phyloP scores from a whole-genome alignment of 2,888 invertebrate species.

The Argyresthia albistria region DNA sequence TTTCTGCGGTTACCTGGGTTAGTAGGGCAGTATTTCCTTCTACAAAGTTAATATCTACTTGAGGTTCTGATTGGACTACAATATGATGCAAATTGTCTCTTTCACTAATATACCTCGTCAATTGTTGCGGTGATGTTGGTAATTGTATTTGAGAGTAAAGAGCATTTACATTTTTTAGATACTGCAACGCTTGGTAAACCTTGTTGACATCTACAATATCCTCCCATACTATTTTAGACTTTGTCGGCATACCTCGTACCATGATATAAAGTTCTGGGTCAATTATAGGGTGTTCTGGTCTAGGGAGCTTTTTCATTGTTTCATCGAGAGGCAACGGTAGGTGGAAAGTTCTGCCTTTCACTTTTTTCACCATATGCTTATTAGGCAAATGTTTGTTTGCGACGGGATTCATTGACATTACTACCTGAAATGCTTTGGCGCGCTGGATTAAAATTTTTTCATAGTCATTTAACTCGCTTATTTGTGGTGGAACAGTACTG shows the following conservation, averaged over 20 bases:
- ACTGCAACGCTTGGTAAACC: constrained; percentile 19
- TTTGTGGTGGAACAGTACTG: constrained; percentile 1
- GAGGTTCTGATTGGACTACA: background rate
- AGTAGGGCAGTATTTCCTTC: background rate
- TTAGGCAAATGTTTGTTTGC: constrained; percentile 21
- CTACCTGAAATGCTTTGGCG: constrained; percentile 29
- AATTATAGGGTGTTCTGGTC: constrained; percentile 17
- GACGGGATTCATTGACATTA: constrained; percentile 23
- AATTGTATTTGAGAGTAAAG: constrained; percentile 19
- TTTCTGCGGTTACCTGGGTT: constrained; percentile 8
- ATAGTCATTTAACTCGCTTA: constrained; percentile 3
- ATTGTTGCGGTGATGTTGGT: constrained; percentile 10
- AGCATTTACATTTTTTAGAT: constrained; percentile 23
- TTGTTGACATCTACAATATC: constrained; percentile 23
- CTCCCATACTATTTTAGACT: constrained; percentile 16
- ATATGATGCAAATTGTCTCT: constrained; percentile 5
- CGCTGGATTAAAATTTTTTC: constrained; percentile 12
- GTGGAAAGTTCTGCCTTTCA: constrained; percentile 20
- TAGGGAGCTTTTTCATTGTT: constrained; percentile 25
- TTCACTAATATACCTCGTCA: constrained; percentile 4
- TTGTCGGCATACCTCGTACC: constrained; percentile 7
- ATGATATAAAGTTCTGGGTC: too few relatives aligned
- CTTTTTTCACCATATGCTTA: constrained; percentile 15
- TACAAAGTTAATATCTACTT: background rate
- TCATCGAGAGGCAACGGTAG: constrained; percentile 27